Evolutionary conservation across 2,888 invertebrate species (phyloP).

Genomic region (Exocentrus adspersus): DNA sequence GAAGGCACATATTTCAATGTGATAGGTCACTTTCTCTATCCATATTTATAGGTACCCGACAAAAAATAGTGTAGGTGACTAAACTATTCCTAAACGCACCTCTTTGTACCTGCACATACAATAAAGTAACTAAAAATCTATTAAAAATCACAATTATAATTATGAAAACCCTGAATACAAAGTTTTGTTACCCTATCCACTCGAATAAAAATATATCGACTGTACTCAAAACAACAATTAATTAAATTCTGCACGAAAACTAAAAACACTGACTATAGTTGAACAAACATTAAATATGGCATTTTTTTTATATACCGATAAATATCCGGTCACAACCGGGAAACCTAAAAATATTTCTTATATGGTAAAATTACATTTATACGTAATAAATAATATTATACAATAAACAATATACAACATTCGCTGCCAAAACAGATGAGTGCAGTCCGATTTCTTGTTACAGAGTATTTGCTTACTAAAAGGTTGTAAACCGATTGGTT

Average conservation of each 20-base stretch:
- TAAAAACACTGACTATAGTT: conserved; percentile 40
- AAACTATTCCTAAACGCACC: conserved; percentile 35
- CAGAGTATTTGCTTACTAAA: conserved; percentile 10
- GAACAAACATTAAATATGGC: conserved; percentile 43
- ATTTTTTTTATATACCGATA: conserved; percentile 36
- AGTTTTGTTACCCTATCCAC: conserved; percentile 38
- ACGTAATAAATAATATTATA: conserved; percentile 40
- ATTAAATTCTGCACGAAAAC: conserved; percentile 25
- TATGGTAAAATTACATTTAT: conserved; percentile 33
- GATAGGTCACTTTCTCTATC: conserved; percentile 39
- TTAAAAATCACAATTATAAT: conserved; percentile 46
- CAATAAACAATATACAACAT: conserved; percentile 37
- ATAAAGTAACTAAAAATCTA: conserved; percentile 40
- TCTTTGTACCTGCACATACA: conserved; percentile 42
- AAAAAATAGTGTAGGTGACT: conserved; percentile 26
- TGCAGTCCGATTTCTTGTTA: conserved; percentile 11
- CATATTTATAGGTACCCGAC: conserved; percentile 29
- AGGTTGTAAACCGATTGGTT: conserved; percentile 19
- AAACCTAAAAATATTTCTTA: conserved; percentile 33
- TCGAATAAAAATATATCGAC: conserved; percentile 35
- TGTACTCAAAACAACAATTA: conserved; percentile 29
- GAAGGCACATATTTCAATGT: conserved; percentile 53
- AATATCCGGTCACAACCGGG: conserved; percentile 36
- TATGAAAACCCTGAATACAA: conserved; percentile 48
- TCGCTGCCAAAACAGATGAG: conserved; percentile 33